Percentiles rank a stretch among this genome's conserved stretches.
Evolutionary conservation across 2,797 vertebrate species (phyloP).

Genomic region (Anguilla obscura): DNA sequence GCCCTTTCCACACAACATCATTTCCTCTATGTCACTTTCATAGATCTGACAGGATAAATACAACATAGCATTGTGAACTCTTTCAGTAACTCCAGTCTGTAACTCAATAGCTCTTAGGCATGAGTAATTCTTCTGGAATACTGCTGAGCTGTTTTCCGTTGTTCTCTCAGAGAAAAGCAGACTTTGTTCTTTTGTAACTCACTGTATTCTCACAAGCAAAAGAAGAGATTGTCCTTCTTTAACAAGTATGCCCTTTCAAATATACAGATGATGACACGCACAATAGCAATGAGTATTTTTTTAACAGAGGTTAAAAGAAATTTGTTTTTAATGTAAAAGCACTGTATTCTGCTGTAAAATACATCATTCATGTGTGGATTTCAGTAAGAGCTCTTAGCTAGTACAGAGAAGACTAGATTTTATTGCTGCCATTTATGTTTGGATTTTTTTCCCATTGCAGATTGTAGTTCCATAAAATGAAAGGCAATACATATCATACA

Average conservation of each 20-base stretch:
- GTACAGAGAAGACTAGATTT: background rate
- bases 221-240: background rate
- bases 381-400: background rate
- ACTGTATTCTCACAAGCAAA: background rate
- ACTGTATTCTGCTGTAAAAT: background rate
- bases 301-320: background rate
- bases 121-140: background rate
- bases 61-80: background rate
- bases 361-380: background rate
- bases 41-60: background rate
- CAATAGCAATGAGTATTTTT: background rate
- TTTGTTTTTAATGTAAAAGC: background rate
- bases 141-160: background rate
- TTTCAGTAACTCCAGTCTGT: background rate
- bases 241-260: background rate
- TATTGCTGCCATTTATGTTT: background rate
- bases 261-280: background rate
- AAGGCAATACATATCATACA: background rate
- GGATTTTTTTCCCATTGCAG: background rate
- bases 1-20: background rate
- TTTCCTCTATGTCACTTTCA: conserved; percentile 7
- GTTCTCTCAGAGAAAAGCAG: background rate
- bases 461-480: background rate
- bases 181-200: background rate
- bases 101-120: background rate